These are phyloP conservation scores for Agriopis leucophaearia DNA, from an alignment of 2,888 invertebrate genomes.

Conservation along the genomic window DNA sequence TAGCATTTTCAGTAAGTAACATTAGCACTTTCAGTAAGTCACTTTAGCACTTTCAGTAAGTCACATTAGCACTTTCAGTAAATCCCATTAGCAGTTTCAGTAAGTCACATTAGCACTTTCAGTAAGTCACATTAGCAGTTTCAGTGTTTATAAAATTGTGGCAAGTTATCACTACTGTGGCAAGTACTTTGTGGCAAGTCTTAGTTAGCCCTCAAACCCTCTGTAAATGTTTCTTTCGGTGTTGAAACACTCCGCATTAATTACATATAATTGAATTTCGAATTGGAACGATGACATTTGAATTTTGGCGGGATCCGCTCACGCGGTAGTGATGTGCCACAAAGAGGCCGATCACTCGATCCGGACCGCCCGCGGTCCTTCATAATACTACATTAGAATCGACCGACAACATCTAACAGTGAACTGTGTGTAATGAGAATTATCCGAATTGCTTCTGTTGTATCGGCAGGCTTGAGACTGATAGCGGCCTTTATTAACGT, in stretches of 20 bases:
- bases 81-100: too few relatives aligned
- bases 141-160: too few relatives aligned
- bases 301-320: constrained; percentile 83
- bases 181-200: neutral
- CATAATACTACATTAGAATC: constrained; percentile 80
- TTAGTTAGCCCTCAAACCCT: too few relatives aligned
- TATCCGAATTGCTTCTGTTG: constrained; percentile 84
- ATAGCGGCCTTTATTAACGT: constrained; percentile 73
- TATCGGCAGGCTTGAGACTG: constrained; percentile 73
- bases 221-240: neutral
- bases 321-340: constrained; percentile 81
- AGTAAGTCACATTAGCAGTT: too few relatives aligned
- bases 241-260: constrained; percentile 80
- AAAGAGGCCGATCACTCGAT: constrained; percentile 77
- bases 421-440: constrained; percentile 86
- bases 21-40: too few relatives aligned
- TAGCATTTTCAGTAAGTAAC: too few relatives aligned
- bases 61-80: too few relatives aligned
- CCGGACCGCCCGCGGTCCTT: constrained; percentile 78
- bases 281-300: constrained; percentile 89
- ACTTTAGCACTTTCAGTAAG: too few relatives aligned
- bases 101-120: too few relatives aligned
- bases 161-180: too few relatives aligned
- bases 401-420: constrained; percentile 79
- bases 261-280: constrained; percentile 89